phyloP scores from a whole-genome alignment of 2,797 vertebrate genomes.

The Galaxias olidus region DNA sequence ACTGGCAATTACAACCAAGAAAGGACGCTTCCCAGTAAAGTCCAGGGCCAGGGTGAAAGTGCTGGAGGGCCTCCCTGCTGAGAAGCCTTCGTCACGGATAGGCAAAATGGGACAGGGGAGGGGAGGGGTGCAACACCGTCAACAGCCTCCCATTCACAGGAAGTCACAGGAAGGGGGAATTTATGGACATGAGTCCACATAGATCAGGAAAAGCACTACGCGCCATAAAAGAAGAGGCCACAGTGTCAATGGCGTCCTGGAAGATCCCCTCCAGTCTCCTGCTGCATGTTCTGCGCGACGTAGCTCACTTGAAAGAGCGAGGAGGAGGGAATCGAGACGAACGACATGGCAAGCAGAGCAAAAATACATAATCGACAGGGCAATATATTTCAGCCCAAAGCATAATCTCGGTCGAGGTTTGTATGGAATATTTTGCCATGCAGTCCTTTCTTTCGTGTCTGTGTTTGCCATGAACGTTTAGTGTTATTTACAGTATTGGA shows the following conservation, averaged over 20 bases:
- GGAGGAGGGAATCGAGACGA: too few species aligned
- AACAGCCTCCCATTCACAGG: slow-evolving; percentile 42
- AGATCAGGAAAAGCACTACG: slow-evolving; percentile 29
- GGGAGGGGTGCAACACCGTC: slow-evolving; percentile 46
- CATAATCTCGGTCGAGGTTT: too few species aligned
- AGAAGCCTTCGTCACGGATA: slow-evolving; percentile 52
- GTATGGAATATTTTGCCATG: not conserved
- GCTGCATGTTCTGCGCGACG: too few species aligned
- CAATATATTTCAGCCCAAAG: too few species aligned
- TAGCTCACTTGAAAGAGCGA: too few species aligned
- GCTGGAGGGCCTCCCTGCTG: slow-evolving; percentile 61
- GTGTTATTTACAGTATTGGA: slow-evolving; percentile 32
- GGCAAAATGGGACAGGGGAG: slow-evolving; percentile 25
- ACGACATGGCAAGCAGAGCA: too few species aligned
- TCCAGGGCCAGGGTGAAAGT: slow-evolving; percentile 52
- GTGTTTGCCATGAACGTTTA: slow-evolving; percentile 11
- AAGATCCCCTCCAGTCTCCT: too few species aligned
- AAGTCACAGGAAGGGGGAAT: slow-evolving; percentile 33
- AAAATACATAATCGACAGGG: too few species aligned
- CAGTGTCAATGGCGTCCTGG: slow-evolving; percentile 4
- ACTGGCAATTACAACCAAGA: slow-evolving; percentile 71
- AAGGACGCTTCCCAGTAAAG: slow-evolving; percentile 64
- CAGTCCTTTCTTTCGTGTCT: not conserved
- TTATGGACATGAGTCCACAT: slow-evolving; percentile 40
- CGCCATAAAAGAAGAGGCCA: slow-evolving; percentile 37